These are phyloP conservation scores for Oryzias melastigma DNA, from an alignment of 2,113 vertebrate genomes.

Conservation along the genomic window DNA sequence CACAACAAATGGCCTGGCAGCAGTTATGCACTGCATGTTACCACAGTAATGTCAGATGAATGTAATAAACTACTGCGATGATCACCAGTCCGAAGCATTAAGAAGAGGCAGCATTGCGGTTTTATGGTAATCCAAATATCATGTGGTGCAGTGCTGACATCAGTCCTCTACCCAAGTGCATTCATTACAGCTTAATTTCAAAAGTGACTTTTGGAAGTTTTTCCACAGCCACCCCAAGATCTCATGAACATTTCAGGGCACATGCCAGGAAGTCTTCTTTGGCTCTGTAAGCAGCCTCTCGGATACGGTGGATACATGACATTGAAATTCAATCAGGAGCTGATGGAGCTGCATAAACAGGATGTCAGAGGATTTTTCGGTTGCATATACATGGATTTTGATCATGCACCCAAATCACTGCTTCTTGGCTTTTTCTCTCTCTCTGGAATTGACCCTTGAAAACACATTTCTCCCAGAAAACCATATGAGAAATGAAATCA, in stretches of 20 bases:
- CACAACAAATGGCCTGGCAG: slow-evolving; percentile 55
- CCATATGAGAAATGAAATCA: too few species aligned
- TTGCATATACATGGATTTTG: too few species aligned
- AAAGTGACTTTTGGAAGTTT: slow-evolving; percentile 68
- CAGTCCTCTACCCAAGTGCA: slow-evolving; percentile 58
- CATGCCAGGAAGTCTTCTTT: slow-evolving; percentile 26
- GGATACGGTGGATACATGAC: slow-evolving; percentile 57
- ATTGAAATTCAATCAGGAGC: slow-evolving; percentile 52
- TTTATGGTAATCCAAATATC: slow-evolving; percentile 74
- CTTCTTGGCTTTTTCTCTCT: too few species aligned
- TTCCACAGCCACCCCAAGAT: slow-evolving; percentile 32
- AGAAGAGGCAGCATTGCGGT: slow-evolving; percentile 61
- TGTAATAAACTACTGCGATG: slow-evolving; percentile 65
- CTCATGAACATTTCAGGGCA: slow-evolving; percentile 27
- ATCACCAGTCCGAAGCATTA: slow-evolving; percentile 55
- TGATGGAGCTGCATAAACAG: slow-evolving; percentile 30
- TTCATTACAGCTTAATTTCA: slow-evolving; percentile 55
- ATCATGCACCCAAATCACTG: too few species aligned
- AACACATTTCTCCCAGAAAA: too few species aligned
- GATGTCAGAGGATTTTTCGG: neutral
- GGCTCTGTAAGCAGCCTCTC: slow-evolving; percentile 27
- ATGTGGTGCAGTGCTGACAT: slow-evolving; percentile 47
- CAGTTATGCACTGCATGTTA: slow-evolving; percentile 49
- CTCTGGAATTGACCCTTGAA: too few species aligned
- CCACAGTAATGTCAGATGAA: slow-evolving; percentile 59